Percentiles rank a stretch among this genome's conserved stretches.
These are phyloP conservation scores for Pitta sordida DNA, from an alignment of 2,113 vertebrate species.

Conservation along the genomic window DNA sequence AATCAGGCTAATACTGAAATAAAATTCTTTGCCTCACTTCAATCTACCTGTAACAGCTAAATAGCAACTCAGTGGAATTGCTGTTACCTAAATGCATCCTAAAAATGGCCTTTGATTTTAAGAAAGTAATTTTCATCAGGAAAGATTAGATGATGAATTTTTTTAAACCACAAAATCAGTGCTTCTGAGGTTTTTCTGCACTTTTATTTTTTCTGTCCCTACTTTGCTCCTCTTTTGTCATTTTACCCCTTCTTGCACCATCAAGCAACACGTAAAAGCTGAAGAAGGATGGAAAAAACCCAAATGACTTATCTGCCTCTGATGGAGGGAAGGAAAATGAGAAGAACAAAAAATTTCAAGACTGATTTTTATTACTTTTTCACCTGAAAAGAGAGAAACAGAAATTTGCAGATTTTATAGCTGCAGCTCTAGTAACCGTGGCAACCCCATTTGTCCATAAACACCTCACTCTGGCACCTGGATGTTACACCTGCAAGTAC, in stretches of 20 bases:
- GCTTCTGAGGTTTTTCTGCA: not conserved
- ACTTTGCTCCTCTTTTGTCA: not conserved
- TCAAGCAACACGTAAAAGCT: not conserved
- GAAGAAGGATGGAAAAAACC: not conserved
- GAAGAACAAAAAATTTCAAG: not conserved
- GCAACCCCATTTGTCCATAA: not conserved
- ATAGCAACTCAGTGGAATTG: not conserved
- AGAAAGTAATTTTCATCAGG: not conserved
- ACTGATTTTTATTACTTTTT: not conserved
- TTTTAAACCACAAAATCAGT: not conserved
- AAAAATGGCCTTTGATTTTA: not conserved
- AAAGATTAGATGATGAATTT: not conserved
- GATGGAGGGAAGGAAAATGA: not conserved
- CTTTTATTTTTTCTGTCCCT: not conserved
- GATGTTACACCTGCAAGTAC: not conserved
- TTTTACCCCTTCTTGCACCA: not conserved
- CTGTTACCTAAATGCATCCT: not conserved
- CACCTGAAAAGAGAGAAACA: not conserved
- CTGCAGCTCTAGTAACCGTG: not conserved
- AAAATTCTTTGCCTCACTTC: not conserved
- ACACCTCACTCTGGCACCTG: not conserved
- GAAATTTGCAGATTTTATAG: not conserved
- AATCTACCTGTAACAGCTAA: not conserved
- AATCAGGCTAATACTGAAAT: not conserved
- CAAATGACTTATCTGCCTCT: not conserved